Base-by-base conservation (phyloP, 2,888 invertebrate species). In the Limnephilus rhombicus region DNA sequence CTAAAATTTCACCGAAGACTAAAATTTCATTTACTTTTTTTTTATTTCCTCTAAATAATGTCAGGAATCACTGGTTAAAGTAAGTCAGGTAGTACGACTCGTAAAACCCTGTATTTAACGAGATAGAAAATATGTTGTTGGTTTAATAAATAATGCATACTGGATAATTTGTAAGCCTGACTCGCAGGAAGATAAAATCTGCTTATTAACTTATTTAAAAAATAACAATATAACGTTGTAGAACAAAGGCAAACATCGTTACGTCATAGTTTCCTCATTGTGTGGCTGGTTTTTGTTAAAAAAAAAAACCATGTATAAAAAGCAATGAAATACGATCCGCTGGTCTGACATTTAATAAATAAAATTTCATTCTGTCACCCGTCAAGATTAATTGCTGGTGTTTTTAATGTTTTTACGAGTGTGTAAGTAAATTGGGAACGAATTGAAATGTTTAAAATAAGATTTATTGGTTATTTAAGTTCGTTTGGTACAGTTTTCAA, bases 301-400 rank as follows among this genome's bases (percentile, higher is more conserved):
- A 83, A 83, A 37, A 83, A 18, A 49, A 85, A 83, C 29, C 34
- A 83, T 83, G 31, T 37, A 83, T 5, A 45, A 45, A 92, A 90
- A 92, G 83, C 85, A 81, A 92, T 92, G 91, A 92, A 91, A 91
- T 91, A 91, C 68, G 91, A 91, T 91, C 83, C 85, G 18, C 34
- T 13, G 85, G 80, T 85, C 89, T 92, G 92, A 92, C 92, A 89
- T 92, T 92, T 92, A 85, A 31, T 83, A 92, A 92, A 92, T 92
- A 91, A 91, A 91, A 92, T 92, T 92, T 92, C 85, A 85, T 89
- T 89, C 92, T 45, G 89, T 82, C 82, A 53, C 88, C 87, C 87
- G 80, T 92, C 91, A 83, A 89, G 88, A 92, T 92, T 90, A 90
- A 92, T 92, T 92, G 90, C 92, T 88, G 37, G 34, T 88, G 86